A percentile compares a stretch with the other conserved stretches of the same genome.
These are phyloP conservation scores for Scylla paramamosain DNA, from an alignment of 1,140 invertebrate species.

Conservation along the genomic window DNA sequence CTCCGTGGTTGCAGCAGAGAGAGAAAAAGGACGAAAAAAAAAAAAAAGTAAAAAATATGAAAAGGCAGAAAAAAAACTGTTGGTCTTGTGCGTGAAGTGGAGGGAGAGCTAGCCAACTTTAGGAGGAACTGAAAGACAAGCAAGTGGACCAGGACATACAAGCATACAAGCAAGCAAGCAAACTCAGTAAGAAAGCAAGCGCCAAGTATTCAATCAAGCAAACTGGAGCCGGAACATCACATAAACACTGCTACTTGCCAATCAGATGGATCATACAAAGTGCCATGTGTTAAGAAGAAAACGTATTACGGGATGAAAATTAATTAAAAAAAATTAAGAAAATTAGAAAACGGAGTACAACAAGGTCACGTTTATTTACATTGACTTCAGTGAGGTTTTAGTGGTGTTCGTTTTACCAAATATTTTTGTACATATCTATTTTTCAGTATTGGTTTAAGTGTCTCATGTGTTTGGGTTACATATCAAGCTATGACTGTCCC, in stretches of 20 bases:
- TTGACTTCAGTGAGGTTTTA: neutral
- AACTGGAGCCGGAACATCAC: neutral
- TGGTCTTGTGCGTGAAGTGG: neutral
- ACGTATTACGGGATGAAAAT: too few relatives aligned
- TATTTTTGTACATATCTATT: conserved; percentile 25
- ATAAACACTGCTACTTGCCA: neutral
- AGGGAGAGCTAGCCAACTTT: neutral
- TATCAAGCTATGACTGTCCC: neutral
- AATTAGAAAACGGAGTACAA: neutral
- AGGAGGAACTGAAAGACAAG: neutral
- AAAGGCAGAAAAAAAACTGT: neutral
- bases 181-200: neutral
- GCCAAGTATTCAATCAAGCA: neutral
- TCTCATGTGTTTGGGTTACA: conserved; percentile 14
- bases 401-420: neutral
- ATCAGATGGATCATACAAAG: neutral
- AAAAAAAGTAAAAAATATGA: too few relatives aligned
- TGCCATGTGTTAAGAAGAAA: neutral
- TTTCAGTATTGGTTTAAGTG: conserved; percentile 5
- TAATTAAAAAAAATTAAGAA: too few relatives aligned
- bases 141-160: neutral
- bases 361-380: neutral
- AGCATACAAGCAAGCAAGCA: neutral
- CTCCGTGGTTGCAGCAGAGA: neutral
- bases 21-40: neutral